A percentile compares a stretch with the other conserved stretches of the same genome.
phyloP scores from a whole-genome alignment of 1,140 invertebrate genomes.

The Halesus radiatus region DNA sequence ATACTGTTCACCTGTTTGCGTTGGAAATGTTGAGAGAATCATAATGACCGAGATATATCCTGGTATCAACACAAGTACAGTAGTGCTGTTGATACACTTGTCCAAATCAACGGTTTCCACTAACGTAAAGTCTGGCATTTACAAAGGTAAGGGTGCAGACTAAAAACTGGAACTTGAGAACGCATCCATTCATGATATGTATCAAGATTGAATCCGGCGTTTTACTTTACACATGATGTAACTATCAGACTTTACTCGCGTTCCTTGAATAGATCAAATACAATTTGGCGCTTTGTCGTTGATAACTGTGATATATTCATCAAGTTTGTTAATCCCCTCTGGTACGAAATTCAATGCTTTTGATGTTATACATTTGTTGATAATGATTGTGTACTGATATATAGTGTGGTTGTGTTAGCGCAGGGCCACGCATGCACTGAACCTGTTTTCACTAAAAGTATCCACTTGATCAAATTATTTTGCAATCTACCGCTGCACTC shows the following conservation, averaged over 20 bases:
- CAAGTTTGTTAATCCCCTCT: background rate
- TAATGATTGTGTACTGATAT: constrained; percentile 24
- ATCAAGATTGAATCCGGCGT: too few species aligned
- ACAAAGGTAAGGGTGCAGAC: too few species aligned
- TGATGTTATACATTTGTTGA: constrained; percentile 24
- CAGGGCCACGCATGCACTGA: constrained; percentile 36
- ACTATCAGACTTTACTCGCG: too few species aligned
- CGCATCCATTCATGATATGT: too few species aligned
- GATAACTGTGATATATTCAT: constrained; percentile 3
- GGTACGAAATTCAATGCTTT: constrained; percentile 19
- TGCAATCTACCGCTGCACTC: constrained; percentile 43
- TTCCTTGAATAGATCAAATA: too few species aligned
- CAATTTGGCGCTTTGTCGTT: background rate
- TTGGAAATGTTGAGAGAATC: constrained; percentile 26
- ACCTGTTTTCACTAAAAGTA: constrained; percentile 13
- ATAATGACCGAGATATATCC: constrained; percentile 6
- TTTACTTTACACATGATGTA: too few species aligned
- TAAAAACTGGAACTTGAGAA: too few species aligned
- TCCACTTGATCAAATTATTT: constrained; percentile 5
- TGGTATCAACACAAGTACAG: constrained; percentile 9
- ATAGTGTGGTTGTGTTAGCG: constrained; percentile 32
- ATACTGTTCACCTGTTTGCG: constrained; percentile 19
- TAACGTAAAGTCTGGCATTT: too few species aligned
- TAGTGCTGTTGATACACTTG: too few species aligned
- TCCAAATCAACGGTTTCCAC: too few species aligned